A percentile compares a stretch with the other conserved stretches of the same genome.
These are phyloP conservation scores for Gyps fulvus DNA, from an alignment of 2,113 vertebrate genomes.

Conservation along the genomic window DNA sequence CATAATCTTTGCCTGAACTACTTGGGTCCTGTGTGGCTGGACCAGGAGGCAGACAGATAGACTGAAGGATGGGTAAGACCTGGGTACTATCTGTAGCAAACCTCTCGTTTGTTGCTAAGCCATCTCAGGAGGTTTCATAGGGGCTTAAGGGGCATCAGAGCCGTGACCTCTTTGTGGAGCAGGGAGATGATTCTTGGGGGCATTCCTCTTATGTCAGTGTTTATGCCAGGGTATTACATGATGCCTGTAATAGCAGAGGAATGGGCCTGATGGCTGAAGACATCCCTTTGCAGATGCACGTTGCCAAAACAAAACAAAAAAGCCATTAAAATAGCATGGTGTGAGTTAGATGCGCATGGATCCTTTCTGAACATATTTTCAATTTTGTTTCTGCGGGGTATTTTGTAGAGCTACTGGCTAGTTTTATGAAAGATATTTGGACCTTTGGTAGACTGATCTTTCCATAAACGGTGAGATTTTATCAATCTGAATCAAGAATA, in stretches of 20 bases:
- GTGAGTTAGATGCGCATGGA: not conserved
- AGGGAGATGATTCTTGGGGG: not conserved
- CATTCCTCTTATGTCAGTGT: not conserved
- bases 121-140: not conserved
- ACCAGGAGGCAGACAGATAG: not conserved
- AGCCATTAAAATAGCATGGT: fast-evolving
- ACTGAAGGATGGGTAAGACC: not conserved
- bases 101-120: not conserved
- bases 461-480: not conserved
- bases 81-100: not conserved
- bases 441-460: not conserved
- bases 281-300: not conserved
- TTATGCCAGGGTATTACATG: not conserved
- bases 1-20: not conserved
- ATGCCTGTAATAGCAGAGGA: not conserved
- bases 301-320: not conserved
- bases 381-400: not conserved
- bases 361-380: not conserved
- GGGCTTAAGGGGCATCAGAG: not conserved
- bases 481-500: not conserved
- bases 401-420: not conserved
- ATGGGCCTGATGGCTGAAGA: not conserved
- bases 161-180: fast-evolving
- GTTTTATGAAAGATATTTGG: not conserved
- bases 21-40: not conserved